Evolutionary conservation across 2,888 invertebrate genomes (phyloP), one percentile per base, ranked within the genome.

Genomic region (Drosophila atroscutellata): DNA sequence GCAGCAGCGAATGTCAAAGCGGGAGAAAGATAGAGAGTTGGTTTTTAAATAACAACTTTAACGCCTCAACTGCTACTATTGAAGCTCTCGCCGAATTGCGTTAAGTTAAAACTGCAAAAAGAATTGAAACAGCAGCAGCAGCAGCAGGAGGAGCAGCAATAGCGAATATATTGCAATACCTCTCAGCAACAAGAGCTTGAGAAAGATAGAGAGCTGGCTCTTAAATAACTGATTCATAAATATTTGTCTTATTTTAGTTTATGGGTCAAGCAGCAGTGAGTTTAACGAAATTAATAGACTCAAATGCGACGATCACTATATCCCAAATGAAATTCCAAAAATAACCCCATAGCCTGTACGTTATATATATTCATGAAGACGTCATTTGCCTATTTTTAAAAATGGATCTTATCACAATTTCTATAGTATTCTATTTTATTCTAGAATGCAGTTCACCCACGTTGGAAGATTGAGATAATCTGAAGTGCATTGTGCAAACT

Each of bases 71-170:
- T 11, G 20, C 68, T 55, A 63, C 51, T 76, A 67, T 80, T 77
- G 74, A 80, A 80, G 77, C 70, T 72, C 71, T 80, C 75, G 56
- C 57, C 68, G 67, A 72, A 72, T 80, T 75, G 60, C 83, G 83
- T 77, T 83, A 83, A 88, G 83, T 83, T 77, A 86, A 77, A 80
- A 6, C 77, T 75, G 72, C 73, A 77, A 86, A 75, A 80, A 75
- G n/a, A 61, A 84, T 81, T 58, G 59, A 37, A 34, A 47, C 36
- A 55, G 7, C 56, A 49, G 34, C 39, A 34, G 24, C 47, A 32
- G 26, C 54, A 37, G 15, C 24, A 24, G 24, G 24, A 15, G 45
- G 15, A 24, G 8, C 24, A 45, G 30, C 34, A 49, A 34, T 34
- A 42, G 52, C 47, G 26, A 51, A 56, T 56, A 69, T 57, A 74